Conservation (phyloP, 2,888 invertebrate species). For the Hirtodrosophila trivittata region DNA sequence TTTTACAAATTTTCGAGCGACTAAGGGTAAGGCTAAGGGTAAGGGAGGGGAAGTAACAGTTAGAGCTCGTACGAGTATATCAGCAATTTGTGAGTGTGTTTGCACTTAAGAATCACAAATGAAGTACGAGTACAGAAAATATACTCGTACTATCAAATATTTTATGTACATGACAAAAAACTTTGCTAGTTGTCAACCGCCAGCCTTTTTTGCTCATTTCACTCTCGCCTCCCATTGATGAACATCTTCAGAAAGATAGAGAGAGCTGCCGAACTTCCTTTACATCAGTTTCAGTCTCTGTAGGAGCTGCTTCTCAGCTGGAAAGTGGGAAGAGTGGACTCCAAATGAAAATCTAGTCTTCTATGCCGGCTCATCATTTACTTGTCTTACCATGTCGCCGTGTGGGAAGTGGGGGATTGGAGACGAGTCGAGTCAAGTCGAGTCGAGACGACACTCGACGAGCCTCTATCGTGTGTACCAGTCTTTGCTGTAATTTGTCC, state of each 20-base stretch:
- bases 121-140: conserved; percentile 20
- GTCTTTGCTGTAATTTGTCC: conserved; percentile 72
- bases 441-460: conserved; percentile 20
- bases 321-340: conserved; percentile 1
- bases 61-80: conserved; percentile 11
- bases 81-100: conserved; percentile 17
- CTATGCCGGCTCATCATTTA: conserved; percentile 64
- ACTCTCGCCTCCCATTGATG: conserved; percentile 58
- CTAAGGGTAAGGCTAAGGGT: conserved; percentile 11
- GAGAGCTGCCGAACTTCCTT: conserved; percentile 43
- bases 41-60: conserved; percentile 3
- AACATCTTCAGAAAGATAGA: conserved; percentile 39
- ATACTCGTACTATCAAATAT: conserved; percentile 53
- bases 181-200: conserved; percentile 62
- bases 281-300: conserved; percentile 12
- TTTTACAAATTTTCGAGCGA: conserved; percentile 32
- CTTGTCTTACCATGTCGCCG: conserved; percentile 53
- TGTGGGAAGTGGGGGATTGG: conserved; percentile 29
- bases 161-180: conserved; percentile 58
- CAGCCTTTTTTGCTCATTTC: conserved; percentile 71
- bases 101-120: conserved; percentile 69
- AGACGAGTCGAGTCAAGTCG: background rate
- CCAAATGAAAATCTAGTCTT: conserved; percentile 52
- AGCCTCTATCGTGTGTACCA: background rate
- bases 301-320: background rate